These are phyloP conservation scores for Oscheius myriophilus DNA, from an alignment of 2,888 invertebrate genomes.

Conservation along the genomic window DNA sequence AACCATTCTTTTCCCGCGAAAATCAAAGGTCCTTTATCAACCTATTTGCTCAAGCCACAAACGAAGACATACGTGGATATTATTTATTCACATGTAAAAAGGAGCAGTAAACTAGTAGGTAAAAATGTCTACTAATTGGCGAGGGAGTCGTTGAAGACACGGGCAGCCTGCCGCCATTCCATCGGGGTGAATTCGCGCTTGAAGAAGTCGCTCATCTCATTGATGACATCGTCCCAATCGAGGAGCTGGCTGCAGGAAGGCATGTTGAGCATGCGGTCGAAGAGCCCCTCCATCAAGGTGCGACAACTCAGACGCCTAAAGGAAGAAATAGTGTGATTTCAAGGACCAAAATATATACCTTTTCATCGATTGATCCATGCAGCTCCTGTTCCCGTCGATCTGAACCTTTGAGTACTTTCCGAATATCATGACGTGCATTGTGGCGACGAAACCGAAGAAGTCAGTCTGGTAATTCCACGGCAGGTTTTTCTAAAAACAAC, in stretches of 20 bases:
- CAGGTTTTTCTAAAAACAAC: constrained; percentile 77
- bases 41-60: too few species aligned
- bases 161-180: constrained; percentile 21
- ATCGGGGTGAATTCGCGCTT: constrained; percentile 12
- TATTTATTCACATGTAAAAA: too few species aligned
- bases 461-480: constrained; percentile 89
- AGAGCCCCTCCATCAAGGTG: constrained; percentile 81
- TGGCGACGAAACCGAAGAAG: constrained; percentile 86
- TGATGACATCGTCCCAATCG: constrained; percentile 75
- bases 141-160: constrained; percentile 54
- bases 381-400: constrained; percentile 66
- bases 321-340: not conserved
- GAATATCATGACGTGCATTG: constrained; percentile 86
- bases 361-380: constrained; percentile 57
- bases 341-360: constrained; percentile 41
- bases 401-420: constrained; percentile 84
- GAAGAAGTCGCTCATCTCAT: constrained; percentile 17
- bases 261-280: constrained; percentile 84
- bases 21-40: too few species aligned
- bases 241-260: constrained; percentile 82
- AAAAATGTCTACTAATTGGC: constrained; percentile 19
- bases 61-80: too few species aligned
- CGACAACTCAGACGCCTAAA: constrained; percentile 72
- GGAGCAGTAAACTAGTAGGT: too few species aligned
- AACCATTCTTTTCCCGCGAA: too few species aligned